Conservation (phyloP, 2,113 vertebrate species). For the Pelodiscus sinensis region DNA sequence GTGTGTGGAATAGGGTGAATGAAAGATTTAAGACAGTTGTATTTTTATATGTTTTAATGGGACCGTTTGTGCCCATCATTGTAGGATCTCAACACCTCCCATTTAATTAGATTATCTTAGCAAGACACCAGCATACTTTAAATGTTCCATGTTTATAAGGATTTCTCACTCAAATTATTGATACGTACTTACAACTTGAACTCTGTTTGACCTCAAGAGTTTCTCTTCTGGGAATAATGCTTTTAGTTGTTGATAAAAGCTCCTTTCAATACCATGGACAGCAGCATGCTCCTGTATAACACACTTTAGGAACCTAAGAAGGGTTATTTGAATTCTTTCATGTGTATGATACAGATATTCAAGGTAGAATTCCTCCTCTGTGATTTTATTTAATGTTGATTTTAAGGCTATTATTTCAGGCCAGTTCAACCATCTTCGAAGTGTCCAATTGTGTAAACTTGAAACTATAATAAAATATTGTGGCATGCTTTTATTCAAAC, state of each 20-base stretch:
- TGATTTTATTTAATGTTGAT: background rate
- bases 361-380: background rate
- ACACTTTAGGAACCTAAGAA: background rate
- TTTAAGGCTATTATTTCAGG: background rate
- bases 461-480: background rate
- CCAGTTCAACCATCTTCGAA: background rate
- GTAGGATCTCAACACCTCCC: background rate
- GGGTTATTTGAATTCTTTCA: background rate
- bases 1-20: background rate
- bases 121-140: background rate
- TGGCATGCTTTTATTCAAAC: background rate
- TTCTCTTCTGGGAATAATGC: background rate
- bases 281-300: fast-evolving
- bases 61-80: background rate
- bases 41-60: background rate
- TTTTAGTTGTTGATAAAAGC: background rate
- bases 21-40: background rate
- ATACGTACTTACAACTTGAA: background rate
- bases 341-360: background rate
- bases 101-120: background rate
- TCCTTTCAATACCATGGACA: background rate
- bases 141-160: background rate
- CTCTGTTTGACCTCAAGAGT: background rate
- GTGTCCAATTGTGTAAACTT: background rate
- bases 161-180: background rate